phyloP scores from a whole-genome alignment of 2,113 vertebrate species.

The Boulengeromyrus knoepffleri region DNA sequence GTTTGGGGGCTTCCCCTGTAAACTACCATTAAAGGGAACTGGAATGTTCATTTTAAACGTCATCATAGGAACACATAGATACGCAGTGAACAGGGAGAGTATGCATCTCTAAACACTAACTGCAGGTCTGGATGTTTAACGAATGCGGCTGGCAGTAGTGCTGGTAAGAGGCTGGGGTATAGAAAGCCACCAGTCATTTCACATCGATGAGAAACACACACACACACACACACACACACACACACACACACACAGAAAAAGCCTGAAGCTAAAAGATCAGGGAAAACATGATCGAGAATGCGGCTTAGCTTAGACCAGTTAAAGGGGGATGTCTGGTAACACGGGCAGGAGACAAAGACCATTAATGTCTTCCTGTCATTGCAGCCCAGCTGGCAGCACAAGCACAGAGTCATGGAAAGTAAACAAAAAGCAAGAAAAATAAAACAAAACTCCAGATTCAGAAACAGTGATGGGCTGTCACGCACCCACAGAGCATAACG shows the following conservation, averaged over 20 bases:
- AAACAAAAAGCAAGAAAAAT: conserved; percentile 9
- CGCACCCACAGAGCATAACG: conserved; percentile 51
- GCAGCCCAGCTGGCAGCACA: neutral
- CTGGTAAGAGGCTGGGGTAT: neutral
- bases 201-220: conserved; percentile 26
- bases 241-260: neutral
- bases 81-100: neutral
- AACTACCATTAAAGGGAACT: neutral
- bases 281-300: neutral
- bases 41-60: neutral
- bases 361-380: neutral
- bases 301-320: neutral
- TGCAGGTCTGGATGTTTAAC: neutral
- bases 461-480: conserved; percentile 11
- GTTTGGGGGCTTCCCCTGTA: neutral
- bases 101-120: neutral
- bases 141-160: neutral
- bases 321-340: neutral
- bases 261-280: neutral
- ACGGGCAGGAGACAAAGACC: neutral
- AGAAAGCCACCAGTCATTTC: neutral
- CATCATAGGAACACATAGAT: neutral
- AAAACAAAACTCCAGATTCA: conserved; percentile 11
- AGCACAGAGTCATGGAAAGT: conserved; percentile 8
- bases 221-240: too few relatives aligned